Base-by-base conservation (phyloP, 2,888 invertebrate species). In the Malacosoma neustria region DNA sequence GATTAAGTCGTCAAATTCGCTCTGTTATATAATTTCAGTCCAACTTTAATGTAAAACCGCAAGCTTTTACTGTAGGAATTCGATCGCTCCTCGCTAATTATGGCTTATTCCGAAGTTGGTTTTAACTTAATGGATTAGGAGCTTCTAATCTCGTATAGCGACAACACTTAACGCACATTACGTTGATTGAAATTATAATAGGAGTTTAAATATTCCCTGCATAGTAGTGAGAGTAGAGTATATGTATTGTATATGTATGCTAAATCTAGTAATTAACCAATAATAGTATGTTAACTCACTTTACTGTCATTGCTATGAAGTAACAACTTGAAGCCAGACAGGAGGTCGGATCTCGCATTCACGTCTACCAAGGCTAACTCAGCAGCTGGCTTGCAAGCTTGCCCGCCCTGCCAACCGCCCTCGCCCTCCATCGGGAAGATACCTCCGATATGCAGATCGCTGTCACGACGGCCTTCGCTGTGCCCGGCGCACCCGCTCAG, bases 391-490 rank as follows among this genome's bases (percentile, higher is more conserved):
- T 95, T 94, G 84, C 99, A 99, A 6, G 98, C 98, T 89, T 96
- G 95, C 3, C 99, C 99, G 29, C 99, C 99, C 65, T 98, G 97
- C 98, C 98, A 99, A 55, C 98, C 98, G 35, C 97, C 96, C 64
- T 95, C 93, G 35, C 97, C 98, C 39, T 91, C 93, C 87, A 99
- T 98, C 30, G 99, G 99, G 79, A 99, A 99, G 64, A 99, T 98
- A 37, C 97, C 99, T 38, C 98, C 99, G 72, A 98, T 96, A 80
- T 98, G 96, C 57, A 98, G 86, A 62, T 94, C 93, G 77, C 93
- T 92, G 53, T 89, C 89, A 33, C 87, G 86, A 42, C 84, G 71
- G 11, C 73, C 76, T 47, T 79, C 81, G 50, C 81, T 65, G 55
- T 58, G 64, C 43, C 66, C 54, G 40, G 68, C 67, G 36, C 66